Conservation (phyloP, 2,797 vertebrate genomes). For the Neosalanx taihuensis region DNA sequence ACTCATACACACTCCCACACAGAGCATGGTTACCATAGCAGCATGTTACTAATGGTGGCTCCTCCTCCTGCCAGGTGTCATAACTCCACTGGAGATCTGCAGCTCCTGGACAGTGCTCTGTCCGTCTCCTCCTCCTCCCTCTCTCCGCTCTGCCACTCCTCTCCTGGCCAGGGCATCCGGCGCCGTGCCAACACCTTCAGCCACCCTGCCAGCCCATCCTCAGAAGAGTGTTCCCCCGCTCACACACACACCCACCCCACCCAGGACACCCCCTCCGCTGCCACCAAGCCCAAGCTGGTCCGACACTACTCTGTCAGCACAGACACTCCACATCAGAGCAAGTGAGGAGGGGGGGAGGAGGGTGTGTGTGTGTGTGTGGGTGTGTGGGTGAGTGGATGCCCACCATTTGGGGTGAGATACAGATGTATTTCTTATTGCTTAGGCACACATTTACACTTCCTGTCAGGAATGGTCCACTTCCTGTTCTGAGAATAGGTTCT, state of each 20-base stretch:
- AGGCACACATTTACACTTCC: neutral
- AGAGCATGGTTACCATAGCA: neutral
- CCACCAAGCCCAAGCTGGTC: conserved; percentile 86
- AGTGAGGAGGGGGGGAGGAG: too few relatives aligned
- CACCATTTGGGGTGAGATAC: neutral
- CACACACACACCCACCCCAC: conserved; percentile 33
- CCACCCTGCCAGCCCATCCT: conserved; percentile 74
- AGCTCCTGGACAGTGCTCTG: conserved; percentile 58
- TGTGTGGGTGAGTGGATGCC: neutral
- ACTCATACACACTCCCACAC: conserved; percentile 1
- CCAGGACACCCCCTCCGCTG: conserved; percentile 59
- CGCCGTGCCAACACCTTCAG: conserved; percentile 88
- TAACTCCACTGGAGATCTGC: conserved; percentile 82
- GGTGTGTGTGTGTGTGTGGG: conserved; percentile 1
- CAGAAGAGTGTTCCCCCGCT: conserved; percentile 53
- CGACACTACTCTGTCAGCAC: conserved; percentile 98
- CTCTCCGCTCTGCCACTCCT: conserved; percentile 50
- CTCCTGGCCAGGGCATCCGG: conserved; percentile 75
- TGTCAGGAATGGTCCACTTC: neutral
- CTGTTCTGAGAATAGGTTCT: neutral
- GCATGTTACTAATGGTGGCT: neutral
- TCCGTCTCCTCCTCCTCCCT: conserved; percentile 34
- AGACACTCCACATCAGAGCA: conserved; percentile 88
- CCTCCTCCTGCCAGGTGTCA: conserved; percentile 56
- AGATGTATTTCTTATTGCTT: neutral